Evolutionary conservation across 2,113 vertebrate genomes (phyloP).

Genomic region (Pterocles gutturalis): DNA sequence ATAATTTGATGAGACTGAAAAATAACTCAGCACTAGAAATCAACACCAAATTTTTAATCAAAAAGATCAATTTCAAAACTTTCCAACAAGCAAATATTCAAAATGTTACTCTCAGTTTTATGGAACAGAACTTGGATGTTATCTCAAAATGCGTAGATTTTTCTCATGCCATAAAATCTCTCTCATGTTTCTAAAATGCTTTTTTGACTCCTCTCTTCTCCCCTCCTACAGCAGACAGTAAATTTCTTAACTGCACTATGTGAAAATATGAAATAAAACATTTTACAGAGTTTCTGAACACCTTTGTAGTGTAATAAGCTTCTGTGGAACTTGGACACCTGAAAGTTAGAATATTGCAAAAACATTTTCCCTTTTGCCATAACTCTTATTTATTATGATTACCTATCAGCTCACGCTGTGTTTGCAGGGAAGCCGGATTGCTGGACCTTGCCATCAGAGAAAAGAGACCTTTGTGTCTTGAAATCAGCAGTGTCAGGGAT

Average conservation of each 20-base stretch:
- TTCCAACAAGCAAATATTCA: not conserved
- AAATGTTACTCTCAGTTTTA: not conserved
- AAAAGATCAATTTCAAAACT: not conserved
- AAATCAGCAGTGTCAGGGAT: fast-evolving
- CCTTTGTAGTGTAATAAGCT: not conserved
- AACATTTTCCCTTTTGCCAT: not conserved
- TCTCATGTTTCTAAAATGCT: not conserved
- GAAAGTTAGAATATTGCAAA: not conserved
- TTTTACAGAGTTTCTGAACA: not conserved
- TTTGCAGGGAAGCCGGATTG: not conserved
- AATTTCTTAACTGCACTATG: not conserved
- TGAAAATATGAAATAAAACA: not conserved
- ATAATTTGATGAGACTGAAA: not conserved
- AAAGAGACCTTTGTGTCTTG: not conserved
- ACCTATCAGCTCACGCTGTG: not conserved
- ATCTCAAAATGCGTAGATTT: not conserved
- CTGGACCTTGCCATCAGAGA: not conserved
- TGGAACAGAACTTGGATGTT: not conserved
- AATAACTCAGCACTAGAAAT: not conserved
- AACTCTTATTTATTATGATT: not conserved
- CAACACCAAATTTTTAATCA: not conserved
- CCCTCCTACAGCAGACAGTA: not conserved
- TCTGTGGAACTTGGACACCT: not conserved
- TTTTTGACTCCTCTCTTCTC: not conserved
- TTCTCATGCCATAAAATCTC: not conserved